A percentile compares a stretch with the other conserved stretches of the same genome.
Conservation (phyloP, 2,797 vertebrate genomes). For the Coracias cyanogaster region DNA sequence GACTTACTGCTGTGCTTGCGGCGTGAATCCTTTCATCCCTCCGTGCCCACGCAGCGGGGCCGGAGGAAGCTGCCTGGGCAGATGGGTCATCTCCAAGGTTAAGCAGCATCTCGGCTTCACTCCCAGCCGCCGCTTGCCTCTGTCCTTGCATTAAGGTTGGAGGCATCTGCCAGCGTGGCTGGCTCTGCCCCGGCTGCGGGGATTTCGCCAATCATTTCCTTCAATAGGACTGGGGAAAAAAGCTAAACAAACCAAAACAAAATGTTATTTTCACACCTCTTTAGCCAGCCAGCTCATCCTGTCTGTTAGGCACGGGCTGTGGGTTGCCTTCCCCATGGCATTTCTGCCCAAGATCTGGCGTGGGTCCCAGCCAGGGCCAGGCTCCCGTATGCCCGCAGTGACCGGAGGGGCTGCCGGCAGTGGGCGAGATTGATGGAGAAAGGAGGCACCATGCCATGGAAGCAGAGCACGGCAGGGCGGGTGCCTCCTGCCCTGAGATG, state of each 20-base stretch:
- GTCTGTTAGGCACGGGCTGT: not conserved
- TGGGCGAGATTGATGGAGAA: accelerated
- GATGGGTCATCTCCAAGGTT: constrained; percentile 56
- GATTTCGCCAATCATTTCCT: constrained; percentile 26
- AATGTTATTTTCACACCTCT: constrained; percentile 58
- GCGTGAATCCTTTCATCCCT: constrained; percentile 1
- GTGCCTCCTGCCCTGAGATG: not conserved
- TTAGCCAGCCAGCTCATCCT: constrained; percentile 8
- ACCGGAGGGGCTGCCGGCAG: accelerated
- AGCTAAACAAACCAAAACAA: not conserved
- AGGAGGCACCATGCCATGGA: accelerated
- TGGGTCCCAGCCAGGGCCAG: not conserved
- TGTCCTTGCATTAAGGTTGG: not conserved
- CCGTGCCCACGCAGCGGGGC: not conserved
- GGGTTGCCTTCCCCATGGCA: not conserved
- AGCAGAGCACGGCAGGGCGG: accelerated
- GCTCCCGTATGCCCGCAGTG: not conserved
- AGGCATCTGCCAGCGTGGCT: not conserved
- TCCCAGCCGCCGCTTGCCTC: not conserved
- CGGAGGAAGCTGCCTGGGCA: constrained; percentile 13
- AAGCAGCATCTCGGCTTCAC: constrained; percentile 22
- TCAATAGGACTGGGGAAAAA: not conserved
- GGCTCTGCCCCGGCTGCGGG: not conserved
- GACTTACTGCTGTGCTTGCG: not conserved
- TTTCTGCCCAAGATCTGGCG: not conserved